phyloP scores from a whole-genome alignment of 2,113 vertebrate species.

The Melierax canorus region DNA sequence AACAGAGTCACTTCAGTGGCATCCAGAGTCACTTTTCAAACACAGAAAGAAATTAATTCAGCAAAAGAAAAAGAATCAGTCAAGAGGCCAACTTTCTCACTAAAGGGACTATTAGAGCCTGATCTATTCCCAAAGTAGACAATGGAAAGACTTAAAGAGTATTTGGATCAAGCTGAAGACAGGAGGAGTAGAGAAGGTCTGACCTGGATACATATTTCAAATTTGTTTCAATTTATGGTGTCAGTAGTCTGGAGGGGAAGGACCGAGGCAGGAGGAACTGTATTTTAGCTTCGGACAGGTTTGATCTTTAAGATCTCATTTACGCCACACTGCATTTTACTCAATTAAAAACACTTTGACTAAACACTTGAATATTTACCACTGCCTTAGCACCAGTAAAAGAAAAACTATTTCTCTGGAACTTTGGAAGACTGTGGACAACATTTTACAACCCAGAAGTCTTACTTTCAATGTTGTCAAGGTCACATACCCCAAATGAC shows the following conservation, averaged over 20 bases:
- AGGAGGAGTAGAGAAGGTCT: neutral
- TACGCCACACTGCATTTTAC: neutral
- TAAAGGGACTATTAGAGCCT: neutral
- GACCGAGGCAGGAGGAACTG: neutral
- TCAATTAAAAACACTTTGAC: neutral
- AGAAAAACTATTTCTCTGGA: neutral
- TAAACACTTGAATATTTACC: neutral
- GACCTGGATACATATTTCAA: neutral
- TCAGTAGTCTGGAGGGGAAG: neutral
- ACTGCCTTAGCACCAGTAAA: neutral
- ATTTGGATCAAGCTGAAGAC: neutral
- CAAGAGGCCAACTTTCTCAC: neutral
- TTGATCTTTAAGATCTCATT: neutral
- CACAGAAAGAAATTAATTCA: neutral
- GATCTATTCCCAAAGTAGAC: neutral
- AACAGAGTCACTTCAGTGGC: neutral
- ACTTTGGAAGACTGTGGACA: neutral
- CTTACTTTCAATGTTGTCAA: neutral
- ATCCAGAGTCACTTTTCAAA: neutral
- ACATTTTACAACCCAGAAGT: neutral
- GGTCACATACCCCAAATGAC: neutral
- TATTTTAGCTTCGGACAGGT: neutral
- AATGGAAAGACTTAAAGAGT: neutral
- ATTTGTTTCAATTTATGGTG: neutral
- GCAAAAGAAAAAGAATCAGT: neutral